Conservation (phyloP, 2,113 vertebrate genomes). For the Ciconia stormi region DNA sequence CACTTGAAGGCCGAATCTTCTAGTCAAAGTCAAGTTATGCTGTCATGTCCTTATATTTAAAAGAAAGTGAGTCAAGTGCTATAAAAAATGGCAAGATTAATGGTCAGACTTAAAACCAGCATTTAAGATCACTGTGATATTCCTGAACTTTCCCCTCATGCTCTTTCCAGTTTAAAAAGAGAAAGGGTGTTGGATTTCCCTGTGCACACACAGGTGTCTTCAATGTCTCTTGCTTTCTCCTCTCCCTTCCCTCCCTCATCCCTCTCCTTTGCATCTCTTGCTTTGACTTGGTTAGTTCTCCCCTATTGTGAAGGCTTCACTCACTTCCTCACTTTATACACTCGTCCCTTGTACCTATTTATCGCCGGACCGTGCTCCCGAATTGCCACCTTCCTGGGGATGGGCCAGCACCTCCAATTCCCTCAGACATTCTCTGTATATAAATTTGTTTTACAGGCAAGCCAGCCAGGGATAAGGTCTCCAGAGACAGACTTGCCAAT, state of each 20-base stretch:
- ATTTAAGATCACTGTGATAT: neutral
- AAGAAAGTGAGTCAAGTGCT: neutral
- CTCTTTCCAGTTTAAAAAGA: neutral
- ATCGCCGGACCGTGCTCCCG: neutral
- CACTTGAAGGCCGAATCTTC: neutral
- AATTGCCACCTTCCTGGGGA: neutral
- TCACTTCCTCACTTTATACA: neutral
- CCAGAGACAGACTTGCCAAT: rapidly evolving
- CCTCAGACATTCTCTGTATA: neutral
- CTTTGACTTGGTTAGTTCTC: rapidly evolving
- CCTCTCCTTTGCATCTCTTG: neutral
- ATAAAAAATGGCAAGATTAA: neutral
- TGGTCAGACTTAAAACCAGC: neutral
- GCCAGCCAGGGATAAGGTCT: neutral
- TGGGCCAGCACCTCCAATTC: neutral
- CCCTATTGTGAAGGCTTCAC: rapidly evolving
- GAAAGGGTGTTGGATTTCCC: neutral
- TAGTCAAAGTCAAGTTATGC: neutral
- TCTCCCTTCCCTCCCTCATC: neutral
- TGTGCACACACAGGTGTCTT: neutral
- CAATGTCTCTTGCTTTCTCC: neutral
- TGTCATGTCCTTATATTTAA: neutral
- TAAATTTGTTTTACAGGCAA: neutral
- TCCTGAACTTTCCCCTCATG: neutral
- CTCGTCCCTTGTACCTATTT: neutral